phyloP scores from a whole-genome alignment of 2,797 vertebrate genomes.

The Hydrophis major region DNA sequence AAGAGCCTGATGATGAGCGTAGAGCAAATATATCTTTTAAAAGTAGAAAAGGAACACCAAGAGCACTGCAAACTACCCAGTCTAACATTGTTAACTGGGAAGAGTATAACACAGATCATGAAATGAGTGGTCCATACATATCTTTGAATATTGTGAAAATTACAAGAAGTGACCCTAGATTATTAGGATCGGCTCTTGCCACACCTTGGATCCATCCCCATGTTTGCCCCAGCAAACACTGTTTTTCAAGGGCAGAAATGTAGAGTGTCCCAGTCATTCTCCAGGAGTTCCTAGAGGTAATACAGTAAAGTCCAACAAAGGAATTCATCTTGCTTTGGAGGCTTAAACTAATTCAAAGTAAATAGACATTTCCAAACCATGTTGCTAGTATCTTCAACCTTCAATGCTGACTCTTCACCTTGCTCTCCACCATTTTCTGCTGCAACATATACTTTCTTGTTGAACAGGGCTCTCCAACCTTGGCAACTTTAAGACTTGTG shows the following conservation, averaged over 20 bases:
- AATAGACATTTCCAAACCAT: not conserved
- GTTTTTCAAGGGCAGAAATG: not conserved
- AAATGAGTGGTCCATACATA: not conserved
- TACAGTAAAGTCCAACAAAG: not conserved
- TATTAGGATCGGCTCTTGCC: not conserved
- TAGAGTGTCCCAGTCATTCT: not conserved
- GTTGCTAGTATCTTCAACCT: not conserved
- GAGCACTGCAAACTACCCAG: not conserved
- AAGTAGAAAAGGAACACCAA: not conserved
- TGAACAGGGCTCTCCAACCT: no score
- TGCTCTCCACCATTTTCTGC: not conserved
- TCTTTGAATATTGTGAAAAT: not conserved
- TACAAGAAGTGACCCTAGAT: not conserved
- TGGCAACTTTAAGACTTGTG: no score
- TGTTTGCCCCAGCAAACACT: not conserved
- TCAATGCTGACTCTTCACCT: not conserved
- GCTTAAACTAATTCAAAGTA: not conserved
- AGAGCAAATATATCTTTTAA: not conserved
- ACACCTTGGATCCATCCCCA: not conserved
- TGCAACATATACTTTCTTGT: not conserved
- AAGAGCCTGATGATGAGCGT: not conserved
- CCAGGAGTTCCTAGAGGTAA: not conserved
- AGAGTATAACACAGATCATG: not conserved
- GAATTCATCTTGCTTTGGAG: not conserved
- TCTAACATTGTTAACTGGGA: not conserved